Evolutionary conservation across 2,113 vertebrate genomes (phyloP), one percentile per base, ranked within the genome.

Genomic region (Colaptes auratus): DNA sequence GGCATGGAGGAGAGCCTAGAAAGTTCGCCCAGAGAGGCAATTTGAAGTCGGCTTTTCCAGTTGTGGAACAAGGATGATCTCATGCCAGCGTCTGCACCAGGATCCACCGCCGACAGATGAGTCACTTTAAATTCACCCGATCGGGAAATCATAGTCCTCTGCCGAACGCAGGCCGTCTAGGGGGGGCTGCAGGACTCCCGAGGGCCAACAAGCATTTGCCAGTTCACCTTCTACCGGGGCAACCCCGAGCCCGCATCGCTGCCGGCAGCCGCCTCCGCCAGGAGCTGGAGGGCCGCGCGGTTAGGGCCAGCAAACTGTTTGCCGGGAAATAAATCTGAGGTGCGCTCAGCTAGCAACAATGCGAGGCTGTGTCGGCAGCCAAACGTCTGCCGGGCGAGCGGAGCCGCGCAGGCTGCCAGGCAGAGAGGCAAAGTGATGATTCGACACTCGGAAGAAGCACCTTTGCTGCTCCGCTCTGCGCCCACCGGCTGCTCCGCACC

Each of bases 11-110:
- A 91, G 63, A 88, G 73, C 79, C 94, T 83, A 90, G 86, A 94
- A 95, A 86, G 88, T 95, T 91, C 39, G 5, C 79, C 44, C 27
- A 25, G 79, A 71, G 16, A 31, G 81, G 75, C 58, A 33, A 15
- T n/a, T 17, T 28, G 25, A 65, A 70, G 79, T 73, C 42, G 55
- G 66, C 39, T 65, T 86, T 93, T 76, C 69, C 94, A 84, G 85
- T 50, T 73, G 82, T 85, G 88, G 72, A 87, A n/a, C 59, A 12
- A 69, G 95, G 93, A 86, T 90, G 92, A 96, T 65, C 93, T 95
- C 93, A 92, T 21, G 76, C 88, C 86, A 83, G 75, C 69, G 86
- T 75, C 95, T 69, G 93, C 83, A 83, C 75, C 5, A 0, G 60
- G 90, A 86, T 46, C 71, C 50, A 35, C 83, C 0, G 6, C 53